A percentile compares a stretch with the other conserved stretches of the same genome.
phyloP scores from a whole-genome alignment of 2,888 invertebrate species.

The Yponomeuta malinellus region DNA sequence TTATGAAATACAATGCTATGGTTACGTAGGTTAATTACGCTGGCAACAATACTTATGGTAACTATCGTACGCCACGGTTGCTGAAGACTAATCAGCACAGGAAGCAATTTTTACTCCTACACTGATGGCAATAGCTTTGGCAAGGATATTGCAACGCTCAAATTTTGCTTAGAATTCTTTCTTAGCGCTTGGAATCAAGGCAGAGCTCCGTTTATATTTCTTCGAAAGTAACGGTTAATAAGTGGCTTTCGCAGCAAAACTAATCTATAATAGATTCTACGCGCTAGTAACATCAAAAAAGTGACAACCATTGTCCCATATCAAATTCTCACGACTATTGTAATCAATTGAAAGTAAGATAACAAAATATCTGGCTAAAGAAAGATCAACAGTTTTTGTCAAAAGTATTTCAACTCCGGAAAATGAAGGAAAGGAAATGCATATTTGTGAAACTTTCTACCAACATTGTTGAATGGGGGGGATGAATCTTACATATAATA shows the following conservation, averaged over 20 bases:
- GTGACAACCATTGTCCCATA: constrained; percentile 11
- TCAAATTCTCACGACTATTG: constrained; percentile 8
- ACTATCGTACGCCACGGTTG: not conserved
- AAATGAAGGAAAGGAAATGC: not conserved
- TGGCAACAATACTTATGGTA: not conserved
- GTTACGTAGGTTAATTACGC: not conserved
- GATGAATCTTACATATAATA: not conserved
- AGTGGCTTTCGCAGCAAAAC: not conserved
- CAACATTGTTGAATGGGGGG: not conserved
- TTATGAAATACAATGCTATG: not conserved
- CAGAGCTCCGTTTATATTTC: not conserved
- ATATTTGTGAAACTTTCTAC: constrained; percentile 1
- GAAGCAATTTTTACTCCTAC: not conserved
- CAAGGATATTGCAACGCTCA: not conserved
- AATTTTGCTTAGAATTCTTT: not conserved
- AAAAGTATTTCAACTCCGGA: not conserved
- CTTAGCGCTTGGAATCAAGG: not conserved
- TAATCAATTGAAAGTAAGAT: not conserved
- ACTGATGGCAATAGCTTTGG: not conserved
- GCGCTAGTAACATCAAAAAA: constrained; percentile 8
- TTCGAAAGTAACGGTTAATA: not conserved
- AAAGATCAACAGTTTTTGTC: not conserved
- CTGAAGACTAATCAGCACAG: not conserved
- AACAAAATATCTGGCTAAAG: not conserved
- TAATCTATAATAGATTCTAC: not conserved